phyloP scores from a whole-genome alignment of 2,797 vertebrate species.

The Muscicapa comitata region DNA sequence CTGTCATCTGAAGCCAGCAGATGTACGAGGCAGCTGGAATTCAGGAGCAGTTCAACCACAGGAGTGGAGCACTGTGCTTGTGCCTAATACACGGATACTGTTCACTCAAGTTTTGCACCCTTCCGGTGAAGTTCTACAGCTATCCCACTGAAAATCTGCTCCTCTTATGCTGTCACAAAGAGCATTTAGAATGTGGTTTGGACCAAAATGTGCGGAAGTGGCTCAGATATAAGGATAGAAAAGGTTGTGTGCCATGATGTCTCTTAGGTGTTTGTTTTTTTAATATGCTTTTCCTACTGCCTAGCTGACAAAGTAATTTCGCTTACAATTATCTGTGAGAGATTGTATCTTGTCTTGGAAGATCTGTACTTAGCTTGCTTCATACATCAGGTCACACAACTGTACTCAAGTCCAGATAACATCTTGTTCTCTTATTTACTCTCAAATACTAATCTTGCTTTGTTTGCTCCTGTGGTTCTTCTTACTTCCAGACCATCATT shows the following conservation, averaged over 20 bases:
- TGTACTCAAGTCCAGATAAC: rapidly evolving
- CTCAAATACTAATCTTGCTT: not conserved
- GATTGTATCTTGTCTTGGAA: not conserved
- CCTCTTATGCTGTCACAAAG: not conserved
- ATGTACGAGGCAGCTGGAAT: not conserved
- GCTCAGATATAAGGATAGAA: not conserved
- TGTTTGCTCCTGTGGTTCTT: not conserved
- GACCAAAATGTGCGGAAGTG: not conserved
- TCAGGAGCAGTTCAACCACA: rapidly evolving
- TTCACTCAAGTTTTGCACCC: not conserved
- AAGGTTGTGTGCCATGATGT: not conserved
- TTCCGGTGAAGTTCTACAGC: not conserved
- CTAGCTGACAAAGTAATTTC: not conserved
- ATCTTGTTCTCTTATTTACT: not conserved
- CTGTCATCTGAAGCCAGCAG: not conserved
- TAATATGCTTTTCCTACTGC: not conserved
- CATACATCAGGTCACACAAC: not conserved
- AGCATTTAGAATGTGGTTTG: not conserved
- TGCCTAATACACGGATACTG: not conserved
- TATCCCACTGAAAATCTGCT: not conserved
- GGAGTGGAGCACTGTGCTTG: not conserved
- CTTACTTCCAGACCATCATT: not conserved
- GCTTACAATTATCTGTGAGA: not conserved
- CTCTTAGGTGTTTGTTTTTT: not conserved
- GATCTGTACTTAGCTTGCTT: not conserved